A percentile compares a stretch with the other conserved stretches of the same genome.
These are phyloP conservation scores for Lanius ludovicianus DNA, from an alignment of 2,113 vertebrate species.

Conservation along the genomic window DNA sequence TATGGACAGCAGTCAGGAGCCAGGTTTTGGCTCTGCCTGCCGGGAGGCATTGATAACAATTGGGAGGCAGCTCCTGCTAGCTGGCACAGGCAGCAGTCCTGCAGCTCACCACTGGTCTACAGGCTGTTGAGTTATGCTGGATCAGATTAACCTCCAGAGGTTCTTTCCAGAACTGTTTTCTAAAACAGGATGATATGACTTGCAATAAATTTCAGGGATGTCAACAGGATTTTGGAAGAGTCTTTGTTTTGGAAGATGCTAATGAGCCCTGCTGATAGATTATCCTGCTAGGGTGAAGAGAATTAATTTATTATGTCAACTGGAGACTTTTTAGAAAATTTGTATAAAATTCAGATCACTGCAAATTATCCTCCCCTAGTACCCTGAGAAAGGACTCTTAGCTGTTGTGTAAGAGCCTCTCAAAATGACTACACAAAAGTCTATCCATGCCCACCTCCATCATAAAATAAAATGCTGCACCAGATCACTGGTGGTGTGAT, in stretches of 20 bases:
- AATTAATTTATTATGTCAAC: conserved; percentile 32
- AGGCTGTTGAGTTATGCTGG: neutral
- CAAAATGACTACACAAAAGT: neutral
- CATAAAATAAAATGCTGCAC: neutral
- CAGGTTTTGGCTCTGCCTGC: conserved; percentile 1
- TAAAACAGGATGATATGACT: conserved; percentile 1
- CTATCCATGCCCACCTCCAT: neutral
- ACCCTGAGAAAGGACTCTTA: neutral
- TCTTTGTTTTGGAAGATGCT: conserved; percentile 38
- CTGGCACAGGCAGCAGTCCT: neutral
- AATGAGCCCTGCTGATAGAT: conserved; percentile 49
- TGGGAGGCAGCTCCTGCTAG: neutral
- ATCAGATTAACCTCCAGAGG: conserved; percentile 20
- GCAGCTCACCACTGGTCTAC: neutral
- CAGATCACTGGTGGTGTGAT: neutral
- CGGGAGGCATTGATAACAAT: neutral
- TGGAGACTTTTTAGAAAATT: conserved; percentile 13
- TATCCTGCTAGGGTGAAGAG: neutral
- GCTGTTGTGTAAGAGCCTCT: neutral
- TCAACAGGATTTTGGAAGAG: conserved; percentile 24
- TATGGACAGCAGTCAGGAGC: neutral
- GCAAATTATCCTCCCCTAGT: neutral
- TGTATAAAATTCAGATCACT: conserved; percentile 9
- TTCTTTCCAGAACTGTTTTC: conserved; percentile 1
- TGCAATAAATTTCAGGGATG: conserved; percentile 30